Base-by-base conservation (phyloP, 2,113 vertebrate genomes). In the Myotis lucifugus region DNA sequence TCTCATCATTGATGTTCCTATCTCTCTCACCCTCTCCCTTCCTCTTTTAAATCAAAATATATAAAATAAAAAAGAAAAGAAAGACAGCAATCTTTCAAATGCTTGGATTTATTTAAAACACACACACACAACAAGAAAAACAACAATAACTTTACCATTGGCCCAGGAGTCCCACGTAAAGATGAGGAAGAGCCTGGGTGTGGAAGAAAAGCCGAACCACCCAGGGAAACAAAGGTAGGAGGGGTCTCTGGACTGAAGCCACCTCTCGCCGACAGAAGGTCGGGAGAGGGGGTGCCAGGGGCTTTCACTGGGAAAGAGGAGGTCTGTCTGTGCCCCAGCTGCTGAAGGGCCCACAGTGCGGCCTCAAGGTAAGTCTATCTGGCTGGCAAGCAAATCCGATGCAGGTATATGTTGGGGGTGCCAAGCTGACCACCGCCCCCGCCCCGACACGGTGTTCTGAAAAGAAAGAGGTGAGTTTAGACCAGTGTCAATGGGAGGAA, bases 391-490 rank as follows among this genome's bases (percentile, higher is more conserved):
- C 18, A 69, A 69, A 18, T 21, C 81, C 52, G 29, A 13, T 21
- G 5, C 14, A 3, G 8, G 13, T 11, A 11, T n/a, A 10, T 3
- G 1, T 17, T 15, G 4, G 27, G n/a, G 8, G 2, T 12, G 0
- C 5, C 10, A 10, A 79, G 37, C 23, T 48, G 15, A 46, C 25
- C n/a, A 8, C n/a, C n/a, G n/a, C 42, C 42, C 42, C 42, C 42
- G 42, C 42, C 42, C 5, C 10, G 3, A 3, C 37, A 0, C 1
- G 3, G 42, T 11, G n/a, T 23, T 54, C 46, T 21, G 42, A 77
- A 91, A 78, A 12, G 2, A 87, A 50, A 64, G 1, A 13, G 17
- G 25, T 25, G 18, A 34, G 6, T 13, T 40, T 5, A 37, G 9
- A 54, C 23, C 7, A 2, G 6, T 46, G 18, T 59, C 37, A 8